Evolutionary conservation across 2,888 invertebrate species (phyloP), one percentile per base, ranked within the genome.

Genomic region (Patella pellucida): DNA sequence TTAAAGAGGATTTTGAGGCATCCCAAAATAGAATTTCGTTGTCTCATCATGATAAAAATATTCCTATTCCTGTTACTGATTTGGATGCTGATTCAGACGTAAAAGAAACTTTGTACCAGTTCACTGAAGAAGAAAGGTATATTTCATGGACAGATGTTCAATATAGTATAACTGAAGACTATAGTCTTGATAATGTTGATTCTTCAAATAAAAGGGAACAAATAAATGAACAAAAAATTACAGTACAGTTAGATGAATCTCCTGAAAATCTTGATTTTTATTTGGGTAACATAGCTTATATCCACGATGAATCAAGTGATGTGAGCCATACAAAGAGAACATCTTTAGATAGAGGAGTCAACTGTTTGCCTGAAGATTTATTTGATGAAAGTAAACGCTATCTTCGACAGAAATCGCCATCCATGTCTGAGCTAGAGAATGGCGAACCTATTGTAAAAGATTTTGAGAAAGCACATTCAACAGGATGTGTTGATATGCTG

Each of bases 401-500:
- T n/a, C 69, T 54, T 15, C 76, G 75, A 70, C 79, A 80, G 68
- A 82, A 82, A 74, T 80, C 81, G 2, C 78, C 81, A 69, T 84
- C 85, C 2, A 68, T 82, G 75, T 79, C 81, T 52, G 70, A 80
- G 51, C 50, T 83, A 3, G 72, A 78, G 51, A 15, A 51, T 12
- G 69, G 41, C 19, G 62, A 71, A 31, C 68, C 70, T 3, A 70
- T 70, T 68, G 71, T 67, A 52, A 74, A 76, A 72, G 79, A 82
- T 51, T 78, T 79, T 73, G 75, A 73, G 19, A 72, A 83, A 69
- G 84, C 85, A 52, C 75, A 84, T 56, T 84, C 85, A 16, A 83
- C 84, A 31, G 79, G 77, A 41, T 81, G 82, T 73, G 78, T 85
- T 68, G 80, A 83, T 78, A 80, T 82, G 69, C 81, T 76, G 77